Evolutionary conservation across 2,888 invertebrate species (phyloP), one percentile per base, ranked within the genome.

Genomic region (Sialis fuliginosa): DNA sequence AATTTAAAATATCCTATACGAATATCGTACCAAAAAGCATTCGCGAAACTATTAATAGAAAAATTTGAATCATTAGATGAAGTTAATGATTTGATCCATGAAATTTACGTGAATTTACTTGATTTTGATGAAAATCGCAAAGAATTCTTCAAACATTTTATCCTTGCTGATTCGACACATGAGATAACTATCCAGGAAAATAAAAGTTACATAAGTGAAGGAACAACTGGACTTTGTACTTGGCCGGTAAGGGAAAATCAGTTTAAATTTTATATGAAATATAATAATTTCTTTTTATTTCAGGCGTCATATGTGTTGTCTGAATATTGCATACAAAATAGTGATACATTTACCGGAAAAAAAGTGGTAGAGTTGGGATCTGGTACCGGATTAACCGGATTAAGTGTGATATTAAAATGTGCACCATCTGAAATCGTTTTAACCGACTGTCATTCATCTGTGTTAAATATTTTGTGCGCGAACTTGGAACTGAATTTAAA

Each of bases 171-270:
- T 34, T 57, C 62, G 33, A 57, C 66, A 48, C 57, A 64, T 47
- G 59, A 65, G 34, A 62, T 85, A 33, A 77, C 73, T 9, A 62
- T 86, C 45, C 74, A 74, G 53, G 87, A 87, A 63, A 82, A 77
- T 48, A 72, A 69, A 48, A 79, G 73, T 58, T 74, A 85, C 58
- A 81, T 87, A 52, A 72, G 79, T 1, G 72, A 80, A 61, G 86
- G 86, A 32, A 86, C 87, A 13, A 88, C 87, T 10, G 87, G 87
- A 31, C 66, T 87, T 54, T 76, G 75, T 53, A 81, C 77, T 55
- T 87, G 86, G 86, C 80, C 84, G 74, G 81, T 80, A 65, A 53
- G 50, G 48, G 34, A 5, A 7, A 1, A 6, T 39, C 10, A 9
- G n/a, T n/a, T 39, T 45, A 8, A 13, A 8, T 22, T 31, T 39